Evolutionary conservation across 2,888 invertebrate species (phyloP), one percentile per base, ranked within the genome.

Genomic region (Idaea aversata): DNA sequence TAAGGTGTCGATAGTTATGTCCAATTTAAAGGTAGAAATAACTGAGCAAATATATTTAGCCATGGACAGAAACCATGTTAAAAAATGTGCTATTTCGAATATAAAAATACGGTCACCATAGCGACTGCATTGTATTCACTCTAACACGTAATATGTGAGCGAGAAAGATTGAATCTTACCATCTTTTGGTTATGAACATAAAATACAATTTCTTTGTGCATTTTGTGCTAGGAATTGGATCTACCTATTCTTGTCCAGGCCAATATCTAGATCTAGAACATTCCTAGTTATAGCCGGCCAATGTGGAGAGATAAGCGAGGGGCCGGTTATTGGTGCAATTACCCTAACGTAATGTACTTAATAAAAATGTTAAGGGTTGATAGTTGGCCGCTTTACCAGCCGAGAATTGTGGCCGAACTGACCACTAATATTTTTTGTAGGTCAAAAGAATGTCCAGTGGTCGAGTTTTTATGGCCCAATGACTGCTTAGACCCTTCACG

Each of bases 11-110:
- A 78, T 82, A 79, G 81, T 81, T 85, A 81, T 84, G 82, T 83
- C 75, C 78, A 74, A 76, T 83, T 85, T 88, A 88, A 84, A 88
- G 87, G 85, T 88, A 88, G 88, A 86, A 87, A 82, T 78, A 78
- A 81, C 77, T 66, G 77, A 70, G 75, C 73, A 75, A 80, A 82
- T 38, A 38, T 38, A 6, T 38, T 13, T 6, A 5, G 38, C 38
- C 38, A 38, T 13, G 10, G 38, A 38, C 10, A 13, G 38, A 38
- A 6, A 38, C 4, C 38, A 3, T 5, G 10, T 6, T 38, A 38
- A 2, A 38, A 38, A 38, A 38, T 38, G 6, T 13, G 38, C 38
- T 13, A 5, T 38, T 38, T 38, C 4, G 4, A 38, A 38, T 5
- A 38, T n/a, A 38, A 38, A 38, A 6, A 13, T 6, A 5, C 10